Percentiles rank a stretch among this genome's conserved stretches.
phyloP scores from a whole-genome alignment of 2,888 invertebrate genomes.

The Gastracanthus pulcherrimus region DNA sequence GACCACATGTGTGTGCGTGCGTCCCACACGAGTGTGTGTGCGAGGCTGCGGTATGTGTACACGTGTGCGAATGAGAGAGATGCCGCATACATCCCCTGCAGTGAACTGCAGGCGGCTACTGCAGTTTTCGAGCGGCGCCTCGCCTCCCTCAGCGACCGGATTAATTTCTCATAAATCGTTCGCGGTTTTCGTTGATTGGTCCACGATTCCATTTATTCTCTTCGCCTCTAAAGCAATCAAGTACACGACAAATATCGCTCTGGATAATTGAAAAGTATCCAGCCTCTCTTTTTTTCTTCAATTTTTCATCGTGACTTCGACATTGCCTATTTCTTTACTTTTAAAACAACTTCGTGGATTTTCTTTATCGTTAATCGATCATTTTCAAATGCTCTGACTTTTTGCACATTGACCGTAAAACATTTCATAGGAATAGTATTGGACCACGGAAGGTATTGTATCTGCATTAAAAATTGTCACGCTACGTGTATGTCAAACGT shows the following conservation, averaged over 20 bases:
- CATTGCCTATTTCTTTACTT: background rate
- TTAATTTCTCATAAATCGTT: constrained; percentile 54
- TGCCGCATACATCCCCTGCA: constrained; percentile 9
- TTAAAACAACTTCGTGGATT: background rate
- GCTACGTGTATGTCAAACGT: background rate
- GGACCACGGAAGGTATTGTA: background rate
- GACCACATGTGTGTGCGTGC: too few species aligned
- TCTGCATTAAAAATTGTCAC: constrained; percentile 17
- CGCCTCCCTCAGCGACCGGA: constrained; percentile 16
- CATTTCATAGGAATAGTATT: background rate
- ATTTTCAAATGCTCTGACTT: background rate
- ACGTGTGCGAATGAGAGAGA: background rate
- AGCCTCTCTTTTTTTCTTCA: background rate
- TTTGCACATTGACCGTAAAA: background rate
- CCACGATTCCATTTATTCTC: constrained; percentile 33
- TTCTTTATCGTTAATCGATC: background rate
- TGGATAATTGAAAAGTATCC: constrained; percentile 27
- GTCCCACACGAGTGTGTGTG: too few species aligned
- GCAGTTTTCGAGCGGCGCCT: background rate
- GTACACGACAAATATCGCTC: constrained; percentile 34
- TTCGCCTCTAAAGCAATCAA: constrained; percentile 24
- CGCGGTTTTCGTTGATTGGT: constrained; percentile 52
- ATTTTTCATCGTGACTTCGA: background rate
- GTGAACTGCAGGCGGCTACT: constrained; percentile 14
- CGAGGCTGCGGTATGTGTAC: too few species aligned